Evolutionary conservation across 2,797 vertebrate genomes (phyloP).

Genomic region (Hyperoplus lanceolatus): DNA sequence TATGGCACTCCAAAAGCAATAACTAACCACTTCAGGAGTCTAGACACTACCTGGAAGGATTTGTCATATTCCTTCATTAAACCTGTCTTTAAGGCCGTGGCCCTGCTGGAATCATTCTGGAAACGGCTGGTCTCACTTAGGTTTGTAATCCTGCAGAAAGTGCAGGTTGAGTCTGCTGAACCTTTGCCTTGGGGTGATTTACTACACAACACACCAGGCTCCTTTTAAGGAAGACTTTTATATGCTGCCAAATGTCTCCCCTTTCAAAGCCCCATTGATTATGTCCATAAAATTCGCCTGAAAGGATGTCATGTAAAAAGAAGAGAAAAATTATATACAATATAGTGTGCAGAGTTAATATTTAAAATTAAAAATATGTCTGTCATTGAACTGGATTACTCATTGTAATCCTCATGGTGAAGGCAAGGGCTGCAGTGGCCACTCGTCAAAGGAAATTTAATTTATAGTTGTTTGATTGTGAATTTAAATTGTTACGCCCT

Average conservation of each 20-base stretch:
- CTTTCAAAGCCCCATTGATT: conserved; percentile 63
- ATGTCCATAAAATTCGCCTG: conserved; percentile 46
- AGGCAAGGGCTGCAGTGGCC: background rate
- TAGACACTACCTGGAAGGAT: conserved; percentile 18
- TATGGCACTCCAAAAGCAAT: conserved; percentile 12
- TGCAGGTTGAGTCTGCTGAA: conserved; percentile 55
- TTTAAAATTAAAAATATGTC: conserved; percentile 38
- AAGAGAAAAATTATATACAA: conserved; percentile 33
- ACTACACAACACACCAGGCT: conserved; percentile 58
- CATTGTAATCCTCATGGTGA: conserved; percentile 13
- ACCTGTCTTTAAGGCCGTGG: conserved; percentile 10
- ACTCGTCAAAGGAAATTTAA: conserved; percentile 11
- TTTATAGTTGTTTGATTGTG: too few species aligned
- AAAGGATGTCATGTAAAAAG: conserved; percentile 39
- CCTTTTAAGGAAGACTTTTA: conserved; percentile 82
- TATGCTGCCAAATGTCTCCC: conserved; percentile 66
- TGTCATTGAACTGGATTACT: conserved; percentile 46
- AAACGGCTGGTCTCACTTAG: conserved; percentile 65
- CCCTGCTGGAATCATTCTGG: conserved; percentile 35
- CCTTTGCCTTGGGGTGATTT: conserved; percentile 68
- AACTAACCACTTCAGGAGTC: background rate
- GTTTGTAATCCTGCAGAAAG: conserved; percentile 70
- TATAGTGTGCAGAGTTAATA: conserved; percentile 48
- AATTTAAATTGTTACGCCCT: background rate
- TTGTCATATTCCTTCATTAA: conserved; percentile 46